A percentile compares a stretch with the other conserved stretches of the same genome.
Conservation (phyloP, 2,888 invertebrate species). For the Troides helena region DNA sequence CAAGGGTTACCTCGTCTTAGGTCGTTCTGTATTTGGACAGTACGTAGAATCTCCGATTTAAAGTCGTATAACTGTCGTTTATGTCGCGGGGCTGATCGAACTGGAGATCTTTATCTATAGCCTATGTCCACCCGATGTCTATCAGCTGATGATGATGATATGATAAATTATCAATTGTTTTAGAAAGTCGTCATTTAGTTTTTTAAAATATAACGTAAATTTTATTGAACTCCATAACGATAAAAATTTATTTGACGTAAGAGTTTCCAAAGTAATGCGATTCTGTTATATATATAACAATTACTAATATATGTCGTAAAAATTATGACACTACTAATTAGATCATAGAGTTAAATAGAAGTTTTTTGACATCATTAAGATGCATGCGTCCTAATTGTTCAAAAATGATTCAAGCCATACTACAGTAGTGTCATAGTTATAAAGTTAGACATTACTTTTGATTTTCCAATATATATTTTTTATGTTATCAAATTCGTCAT, state of each 20-base stretch:
- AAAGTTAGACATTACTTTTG: not conserved
- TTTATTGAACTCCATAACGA: too few species aligned
- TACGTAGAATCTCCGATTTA: too few species aligned
- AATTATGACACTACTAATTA: conserved; percentile 14
- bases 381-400: not conserved
- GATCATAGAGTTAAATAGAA: not conserved
- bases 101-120: too few species aligned
- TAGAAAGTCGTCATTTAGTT: too few species aligned
- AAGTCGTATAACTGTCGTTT: too few species aligned
- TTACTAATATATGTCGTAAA: not conserved
- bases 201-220: too few species aligned
- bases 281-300: conserved; percentile 24
- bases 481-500: conserved; percentile 7
- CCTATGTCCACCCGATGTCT: too few species aligned
- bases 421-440: conserved; percentile 6
- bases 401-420: not conserved
- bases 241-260: not conserved
- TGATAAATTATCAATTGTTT: too few species aligned
- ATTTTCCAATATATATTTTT: not conserved
- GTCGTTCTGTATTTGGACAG: too few species aligned
- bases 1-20: too few species aligned
- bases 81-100: too few species aligned
- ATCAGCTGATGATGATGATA: too few species aligned
- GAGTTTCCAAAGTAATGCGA: not conserved
- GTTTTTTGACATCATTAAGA: not conserved